Evolutionary conservation across 1,140 invertebrate species (phyloP), one percentile per base, ranked within the genome.

Genomic region (Rhopalosiphum maidis): DNA sequence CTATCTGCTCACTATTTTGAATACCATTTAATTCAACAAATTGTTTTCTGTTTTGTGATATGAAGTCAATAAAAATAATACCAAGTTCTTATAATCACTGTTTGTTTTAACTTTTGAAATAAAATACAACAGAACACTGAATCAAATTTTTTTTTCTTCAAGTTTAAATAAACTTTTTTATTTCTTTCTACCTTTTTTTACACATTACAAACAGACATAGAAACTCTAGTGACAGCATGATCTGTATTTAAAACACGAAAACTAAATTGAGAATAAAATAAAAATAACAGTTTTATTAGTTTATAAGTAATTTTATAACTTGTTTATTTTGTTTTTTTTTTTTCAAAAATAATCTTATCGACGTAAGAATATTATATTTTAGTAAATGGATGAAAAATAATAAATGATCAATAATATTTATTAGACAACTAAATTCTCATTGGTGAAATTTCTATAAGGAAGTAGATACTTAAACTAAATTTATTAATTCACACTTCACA

Each of bases 11-110:
- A 35, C 35, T 88, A 88, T 30, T 48, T 88, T 51, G 43, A 88
- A 88, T n/a, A 48, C 46, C 86, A 30, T 89, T 89, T 89, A 89
- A 54, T 89, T 89, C 48, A 25, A 89, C 48, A 89, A 89, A 89
- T 54, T 54, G 46, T 89, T 89, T 89, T 89, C n/a, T 37, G 87
- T 89, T 54, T 54, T 89, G 15, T 54, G n/a, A 21, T 18, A 51
- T 37, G 18, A 54, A 89, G 87, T 89, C 46, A 89, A 89, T 89
- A 54, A 89, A 89, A 89, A 48, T 89, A 89, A 54, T 30, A 7
- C 88, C 22, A 48, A 90, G 35, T 55, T 90, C 21, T 90, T 90
- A 46, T 90, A 55, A 90, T 90, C 51, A 90, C 88, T 55, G 51
- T 90, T 90, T 90, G 51, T 54, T 89, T 18, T 37, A 89, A 89